phyloP scores from a whole-genome alignment of 1,140 invertebrate species.

The Hylyphantes graminicola region DNA sequence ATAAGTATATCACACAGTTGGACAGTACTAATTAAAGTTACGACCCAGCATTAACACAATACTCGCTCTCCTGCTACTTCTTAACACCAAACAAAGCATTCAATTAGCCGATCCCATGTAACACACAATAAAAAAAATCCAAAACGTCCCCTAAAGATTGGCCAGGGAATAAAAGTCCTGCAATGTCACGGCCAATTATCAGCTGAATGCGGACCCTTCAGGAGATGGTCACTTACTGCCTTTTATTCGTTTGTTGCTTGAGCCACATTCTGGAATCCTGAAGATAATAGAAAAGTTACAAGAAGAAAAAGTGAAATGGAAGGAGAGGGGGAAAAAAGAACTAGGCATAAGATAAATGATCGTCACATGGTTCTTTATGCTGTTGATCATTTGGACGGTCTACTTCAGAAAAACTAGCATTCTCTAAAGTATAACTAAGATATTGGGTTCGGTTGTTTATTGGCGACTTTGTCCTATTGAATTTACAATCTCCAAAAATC shows the following conservation, averaged over 20 bases:
- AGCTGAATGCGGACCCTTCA: constrained; percentile 25
- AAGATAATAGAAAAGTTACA: not conserved
- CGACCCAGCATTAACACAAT: no score
- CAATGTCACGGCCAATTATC: constrained; percentile 24
- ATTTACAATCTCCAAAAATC: no score
- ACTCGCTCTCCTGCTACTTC: no score
- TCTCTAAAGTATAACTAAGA: no score
- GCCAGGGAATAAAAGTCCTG: not conserved
- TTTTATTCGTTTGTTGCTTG: constrained; percentile 28
- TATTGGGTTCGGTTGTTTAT: no score
- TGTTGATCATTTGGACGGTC: no score
- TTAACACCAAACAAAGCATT: no score
- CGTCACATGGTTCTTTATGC: constrained; percentile 12
- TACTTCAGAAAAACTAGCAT: no score
- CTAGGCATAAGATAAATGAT: constrained; percentile 17
- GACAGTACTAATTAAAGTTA: no score
- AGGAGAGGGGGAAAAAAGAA: constrained; percentile 21
- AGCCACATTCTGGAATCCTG: not conserved
- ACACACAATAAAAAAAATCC: not conserved
- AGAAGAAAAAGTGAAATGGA: constrained; percentile 5
- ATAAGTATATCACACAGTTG: no score
- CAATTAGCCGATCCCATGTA: no score
- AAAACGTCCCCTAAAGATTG: not conserved
- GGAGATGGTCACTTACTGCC: constrained; percentile 22
- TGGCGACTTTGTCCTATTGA: no score